Evolutionary conservation across 2,888 invertebrate genomes (phyloP).

Genomic region (Apodemia mormo): DNA sequence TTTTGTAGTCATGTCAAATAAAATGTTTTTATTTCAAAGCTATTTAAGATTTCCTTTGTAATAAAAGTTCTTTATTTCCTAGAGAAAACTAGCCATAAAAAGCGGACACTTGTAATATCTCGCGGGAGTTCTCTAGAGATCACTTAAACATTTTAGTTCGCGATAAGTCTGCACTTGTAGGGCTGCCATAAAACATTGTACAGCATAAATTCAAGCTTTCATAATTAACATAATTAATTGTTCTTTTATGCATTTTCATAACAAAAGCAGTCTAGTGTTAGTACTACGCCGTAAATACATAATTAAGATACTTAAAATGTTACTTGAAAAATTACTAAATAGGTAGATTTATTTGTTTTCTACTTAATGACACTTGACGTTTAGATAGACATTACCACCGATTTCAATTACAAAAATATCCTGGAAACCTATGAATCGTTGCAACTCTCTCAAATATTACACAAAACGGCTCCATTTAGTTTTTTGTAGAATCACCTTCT

Average conservation of each 20-base stretch:
- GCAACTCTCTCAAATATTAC: too few species aligned
- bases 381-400: too few species aligned
- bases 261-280: constrained; percentile 2
- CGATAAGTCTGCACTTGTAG: constrained; percentile 45
- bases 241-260: constrained; percentile 6
- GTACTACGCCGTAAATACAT: not conserved
- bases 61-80: constrained; percentile 15
- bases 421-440: too few species aligned
- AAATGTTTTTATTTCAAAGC: constrained; percentile 10
- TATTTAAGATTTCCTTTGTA: not conserved
- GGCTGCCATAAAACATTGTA: constrained; percentile 24
- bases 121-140: constrained; percentile 46
- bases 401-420: too few species aligned
- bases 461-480: too few species aligned
- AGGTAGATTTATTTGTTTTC: too few species aligned
- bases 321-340: too few species aligned
- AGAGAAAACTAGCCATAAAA: constrained; percentile 17
- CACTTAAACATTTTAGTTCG: constrained; percentile 46
- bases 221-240: constrained; percentile 4
- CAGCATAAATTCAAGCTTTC: not conserved
- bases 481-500: too few species aligned
- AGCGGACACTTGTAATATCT: constrained; percentile 35
- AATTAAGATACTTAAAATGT: too few species aligned
- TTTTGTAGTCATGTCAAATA: not conserved
- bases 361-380: too few species aligned